Base-by-base conservation (phyloP, 2,888 invertebrate species). In the Tiliacea aurago region DNA sequence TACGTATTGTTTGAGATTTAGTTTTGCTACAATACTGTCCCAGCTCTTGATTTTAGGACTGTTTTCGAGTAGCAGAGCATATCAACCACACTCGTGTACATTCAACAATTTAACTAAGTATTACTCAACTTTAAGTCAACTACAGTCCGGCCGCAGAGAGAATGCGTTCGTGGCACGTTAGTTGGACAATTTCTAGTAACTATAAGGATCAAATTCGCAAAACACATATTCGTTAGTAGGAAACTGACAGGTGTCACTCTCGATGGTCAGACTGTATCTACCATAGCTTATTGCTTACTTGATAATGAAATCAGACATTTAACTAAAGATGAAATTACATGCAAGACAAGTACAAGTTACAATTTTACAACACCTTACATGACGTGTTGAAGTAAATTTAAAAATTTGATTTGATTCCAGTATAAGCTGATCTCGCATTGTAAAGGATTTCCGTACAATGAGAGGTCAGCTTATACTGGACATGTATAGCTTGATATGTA, bases 71-170 rank as follows among this genome's bases (percentile, higher is more conserved):
- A 28, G 51, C 51, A 33, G n/a, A 53, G 18, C 28, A 43, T 43
- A 33, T 33, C 18, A 15, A 41, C 18, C 28, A 63, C 9, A 20
- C 15, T 20, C 10, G 2, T 49, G 23, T 70, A 43, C 6, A 20
- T 53, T n/a, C 23, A 53, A 70, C 13, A 0, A 45, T 41, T 20
- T 51, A 66, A 20, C 68, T 70, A 71, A 20, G 20, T 45, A 45
- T 55, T 37, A 70, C 51, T 70, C 18, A 70, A 71, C 13, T 53
- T 43, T 23, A 45, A 37, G 18, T 37, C 15, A 70, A 71, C 71
- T 72, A 47, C 37, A 37, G 37, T 37, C 5, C 37, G 37, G 37
- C 37, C 37, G 37, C 4, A 4, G 37, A 37, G 37, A 37, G 37
- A 37, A 37, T 37, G 37, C 37, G 37, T 37, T 37, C 37, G 4